Percentiles rank a stretch among this genome's conserved stretches.
Conservation (phyloP, 2,113 vertebrate genomes). For the Gymnogyps californianus region DNA sequence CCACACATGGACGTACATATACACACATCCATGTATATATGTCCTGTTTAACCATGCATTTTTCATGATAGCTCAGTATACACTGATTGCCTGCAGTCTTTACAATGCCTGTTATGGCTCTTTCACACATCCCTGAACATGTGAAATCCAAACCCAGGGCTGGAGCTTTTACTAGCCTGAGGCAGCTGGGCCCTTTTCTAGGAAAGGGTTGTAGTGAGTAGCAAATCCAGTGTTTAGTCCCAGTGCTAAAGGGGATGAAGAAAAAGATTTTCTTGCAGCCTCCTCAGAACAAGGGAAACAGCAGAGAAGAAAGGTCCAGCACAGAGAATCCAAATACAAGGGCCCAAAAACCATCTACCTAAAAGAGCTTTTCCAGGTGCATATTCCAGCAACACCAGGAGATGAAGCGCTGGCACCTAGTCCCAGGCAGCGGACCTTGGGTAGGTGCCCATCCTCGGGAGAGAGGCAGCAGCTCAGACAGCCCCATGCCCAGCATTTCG, state of each 20-base stretch:
- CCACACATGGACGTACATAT: not conserved
- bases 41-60: not conserved
- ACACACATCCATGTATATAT: rapidly evolving
- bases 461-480: not conserved
- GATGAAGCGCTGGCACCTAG: not conserved
- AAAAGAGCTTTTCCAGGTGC: not conserved
- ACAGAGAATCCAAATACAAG: not conserved
- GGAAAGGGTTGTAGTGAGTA: not conserved
- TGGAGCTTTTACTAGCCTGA: not conserved
- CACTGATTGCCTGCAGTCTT: not conserved
- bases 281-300: not conserved
- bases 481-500: not conserved
- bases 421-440: not conserved
- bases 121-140: not conserved
- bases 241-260: not conserved
- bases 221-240: not conserved
- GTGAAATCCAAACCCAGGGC: not conserved
- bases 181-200: not conserved
- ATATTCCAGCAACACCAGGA: not conserved
- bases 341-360: not conserved
- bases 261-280: not conserved
- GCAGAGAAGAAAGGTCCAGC: not conserved
- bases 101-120: not conserved
- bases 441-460: not conserved
- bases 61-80: not conserved